phyloP scores from a whole-genome alignment of 2,888 invertebrate species.

The Heliconius aoede region DNA sequence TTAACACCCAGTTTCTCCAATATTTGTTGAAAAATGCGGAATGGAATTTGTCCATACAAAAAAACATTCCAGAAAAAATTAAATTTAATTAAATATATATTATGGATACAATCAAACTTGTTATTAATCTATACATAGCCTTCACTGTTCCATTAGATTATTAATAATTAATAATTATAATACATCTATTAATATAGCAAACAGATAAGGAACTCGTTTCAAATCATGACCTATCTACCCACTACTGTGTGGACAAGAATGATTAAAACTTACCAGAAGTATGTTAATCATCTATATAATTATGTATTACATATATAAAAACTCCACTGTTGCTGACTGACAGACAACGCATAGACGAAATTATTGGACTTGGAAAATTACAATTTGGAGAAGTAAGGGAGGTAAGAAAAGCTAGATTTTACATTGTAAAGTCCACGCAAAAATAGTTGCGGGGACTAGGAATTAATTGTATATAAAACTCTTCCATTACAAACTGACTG shows the following conservation, averaged over 20 bases:
- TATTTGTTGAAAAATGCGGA: too few relatives aligned
- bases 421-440: too few relatives aligned
- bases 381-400: too few relatives aligned
- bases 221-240: conserved; percentile 19
- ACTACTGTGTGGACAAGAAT: conserved; percentile 11
- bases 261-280: conserved; percentile 6
- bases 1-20: too few relatives aligned
- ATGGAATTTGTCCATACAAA: too few relatives aligned
- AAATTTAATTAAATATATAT: neutral
- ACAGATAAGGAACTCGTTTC: conserved; percentile 19
- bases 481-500: neutral
- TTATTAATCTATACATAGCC: conserved; percentile 4
- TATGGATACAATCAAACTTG: neutral
- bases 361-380: too few relatives aligned
- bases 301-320: neutral
- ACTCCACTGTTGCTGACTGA: neutral
- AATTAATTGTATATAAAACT: neutral
- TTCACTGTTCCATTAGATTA: conserved; percentile 7
- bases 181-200: conserved; percentile 12
- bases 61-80: too few relatives aligned
- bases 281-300: neutral
- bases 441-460: too few relatives aligned
- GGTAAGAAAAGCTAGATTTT: too few relatives aligned
- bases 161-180: conserved; percentile 14
- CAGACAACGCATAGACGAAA: neutral